Base-by-base conservation (phyloP, 1,140 invertebrate species). In the Armadillidium nasatum region DNA sequence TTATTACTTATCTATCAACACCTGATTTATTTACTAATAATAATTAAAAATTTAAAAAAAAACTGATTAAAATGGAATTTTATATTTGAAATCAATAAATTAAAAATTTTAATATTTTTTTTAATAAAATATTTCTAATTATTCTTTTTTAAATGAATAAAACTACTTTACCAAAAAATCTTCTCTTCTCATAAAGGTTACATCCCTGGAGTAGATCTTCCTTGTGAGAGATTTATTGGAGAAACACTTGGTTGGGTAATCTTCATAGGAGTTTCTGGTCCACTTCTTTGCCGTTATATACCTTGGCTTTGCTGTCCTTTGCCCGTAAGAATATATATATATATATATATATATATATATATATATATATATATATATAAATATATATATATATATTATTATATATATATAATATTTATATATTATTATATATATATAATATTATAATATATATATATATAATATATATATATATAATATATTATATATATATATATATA, bases 261-360 rank as follows among this genome's bases (percentile, higher is more conserved):
- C 3, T 60, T 60, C 7, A 44, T 67, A 0, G 21, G 66, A 9
- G 19, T 13, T 19, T n/a, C 68, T 0, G 23, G 43, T 10, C 73
- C 73, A 46, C 4, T 66, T n/a, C 54, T 68, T 67, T 75, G 73
- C 60, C 7, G 67, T 19, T 66, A 68, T 23, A 68, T 75, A 10
- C 73, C 73, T 10, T 75, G 73, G 73, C 60, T 75, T 22, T 75
- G 73, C 43, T 75, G 73, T 11, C 73, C 73, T 10, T 13, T 75
- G 15, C 73, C 73, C 0, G 73, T 75, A 60, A 60, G 50, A 60
- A 60, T 60, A 60, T 19, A 15, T 60, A 19, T 15, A 19, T 60
- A 15, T 60, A 15, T 60, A 60, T 60, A 19, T 60, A 19, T 60
- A 19, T 60, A 19, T 60, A 19, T 60, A 19, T 60, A 19, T 60